Base-by-base conservation (phyloP, 2,888 invertebrate species). In the Nymphalis polychloros region DNA sequence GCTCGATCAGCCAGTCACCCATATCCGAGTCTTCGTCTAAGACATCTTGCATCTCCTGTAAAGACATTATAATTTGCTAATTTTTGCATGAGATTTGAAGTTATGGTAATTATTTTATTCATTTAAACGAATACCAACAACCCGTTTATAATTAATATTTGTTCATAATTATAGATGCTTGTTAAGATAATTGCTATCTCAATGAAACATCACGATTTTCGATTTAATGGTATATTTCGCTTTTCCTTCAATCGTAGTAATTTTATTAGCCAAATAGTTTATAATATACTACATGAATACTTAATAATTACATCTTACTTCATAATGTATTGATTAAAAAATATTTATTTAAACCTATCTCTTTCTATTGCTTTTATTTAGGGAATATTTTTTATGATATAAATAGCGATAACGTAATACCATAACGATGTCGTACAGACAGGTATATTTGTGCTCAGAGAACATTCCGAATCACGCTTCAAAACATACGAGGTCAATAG, bases 1-100 rank as follows among this genome's bases (percentile, higher is more conserved):
- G 93, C 76, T 94, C 94, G 78, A 95, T 93, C 79, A 95, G 93
- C 96, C 96, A 95, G 87, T 95, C 95, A 71, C 90, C 85, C 92
- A 95, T 94, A 77, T 94, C 94, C 75, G 94, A 92, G 83, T 96
- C 96, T 71, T 94, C 94, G 72, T 95, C 94, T 75, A 94, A 88
- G 64, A 95, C 95, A 75, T 95, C 95, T 79, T 93, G 92, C 87
- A 94, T 93, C 68, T 94, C 79, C 96, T 96, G 93, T 52, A 91
- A 93, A 77, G 63, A 76, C 46, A 55, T 41, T 41, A 41, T 4
- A 52, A 10, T 52, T 52, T 52, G 23, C 10, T 52, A 52, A 20
- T n/a, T 55, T 17, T 31, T 17, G n/a, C 31, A 31, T 7, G 35
- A 35, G n/a, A 55, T 55, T 53, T 27, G 13, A 53, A 17, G 17